Conservation (phyloP, 1,140 invertebrate species). For the Zophobas morio region DNA sequence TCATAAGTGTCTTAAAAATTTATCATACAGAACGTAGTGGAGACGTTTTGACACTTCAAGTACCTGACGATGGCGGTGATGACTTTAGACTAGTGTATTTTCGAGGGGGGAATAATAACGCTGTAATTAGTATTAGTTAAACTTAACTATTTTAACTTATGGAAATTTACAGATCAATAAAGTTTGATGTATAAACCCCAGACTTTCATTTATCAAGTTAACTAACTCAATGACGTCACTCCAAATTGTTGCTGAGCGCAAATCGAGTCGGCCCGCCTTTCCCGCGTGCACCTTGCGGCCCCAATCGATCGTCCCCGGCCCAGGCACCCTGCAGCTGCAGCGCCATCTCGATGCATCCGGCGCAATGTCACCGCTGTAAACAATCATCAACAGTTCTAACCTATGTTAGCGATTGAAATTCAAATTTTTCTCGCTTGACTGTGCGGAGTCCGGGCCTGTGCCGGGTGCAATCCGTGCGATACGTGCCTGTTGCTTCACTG, state of each 20-base stretch:
- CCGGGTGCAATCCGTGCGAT: neutral
- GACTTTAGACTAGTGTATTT: conserved; percentile 18
- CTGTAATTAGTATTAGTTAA: conserved; percentile 5
- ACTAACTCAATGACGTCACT: neutral
- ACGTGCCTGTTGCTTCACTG: neutral
- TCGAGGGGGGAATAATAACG: conserved; percentile 28
- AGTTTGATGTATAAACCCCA: conserved; percentile 1
- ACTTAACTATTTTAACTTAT: conserved; percentile 16
- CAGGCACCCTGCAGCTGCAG: conserved; percentile 12
- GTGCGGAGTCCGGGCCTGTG: conserved; percentile 3
- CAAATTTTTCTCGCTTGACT: neutral
- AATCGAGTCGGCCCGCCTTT: neutral
- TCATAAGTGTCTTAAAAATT: conserved; percentile 34
- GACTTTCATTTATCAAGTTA: neutral
- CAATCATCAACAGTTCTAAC: neutral
- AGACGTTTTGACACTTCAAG: conserved; percentile 18
- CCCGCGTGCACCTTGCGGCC: neutral
- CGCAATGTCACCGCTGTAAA: neutral
- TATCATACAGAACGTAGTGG: conserved; percentile 12
- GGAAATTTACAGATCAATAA: conserved; percentile 11
- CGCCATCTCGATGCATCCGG: neutral
- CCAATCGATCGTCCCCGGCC: conserved; percentile 10
- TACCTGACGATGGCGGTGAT: conserved; percentile 32
- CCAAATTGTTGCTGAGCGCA: neutral
- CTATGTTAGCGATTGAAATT: conserved; percentile 2